These are phyloP conservation scores for Heliconius congener DNA, from an alignment of 1,140 invertebrate species.

Conservation along the genomic window DNA sequence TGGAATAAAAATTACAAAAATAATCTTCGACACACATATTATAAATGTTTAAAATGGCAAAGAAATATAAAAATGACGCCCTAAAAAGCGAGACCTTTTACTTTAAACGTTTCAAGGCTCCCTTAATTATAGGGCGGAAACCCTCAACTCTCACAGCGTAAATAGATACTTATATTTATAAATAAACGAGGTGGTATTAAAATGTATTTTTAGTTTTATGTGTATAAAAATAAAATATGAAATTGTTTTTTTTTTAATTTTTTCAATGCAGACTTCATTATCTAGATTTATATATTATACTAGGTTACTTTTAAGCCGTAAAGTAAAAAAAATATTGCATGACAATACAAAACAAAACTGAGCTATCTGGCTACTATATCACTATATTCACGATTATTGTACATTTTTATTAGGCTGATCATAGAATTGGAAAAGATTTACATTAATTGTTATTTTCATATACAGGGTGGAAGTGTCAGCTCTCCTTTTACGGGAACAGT, in stretches of 20 bases:
- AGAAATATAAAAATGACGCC: background rate
- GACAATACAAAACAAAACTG: too few relatives aligned
- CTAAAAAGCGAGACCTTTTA: background rate
- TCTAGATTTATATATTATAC: too few relatives aligned
- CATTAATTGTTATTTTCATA: too few relatives aligned
- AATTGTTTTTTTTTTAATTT: too few relatives aligned
- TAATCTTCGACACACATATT: background rate
- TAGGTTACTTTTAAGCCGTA: background rate
- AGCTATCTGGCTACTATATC: too few relatives aligned
- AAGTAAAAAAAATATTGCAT: background rate
- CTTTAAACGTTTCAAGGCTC: conserved; percentile 2
- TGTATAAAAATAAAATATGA: background rate
- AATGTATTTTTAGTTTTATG: background rate
- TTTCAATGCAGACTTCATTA: too few relatives aligned
- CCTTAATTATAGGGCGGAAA: conserved; percentile 22
- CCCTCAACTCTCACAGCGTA: conserved; percentile 5
- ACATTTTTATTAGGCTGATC: too few relatives aligned
- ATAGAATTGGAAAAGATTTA: too few relatives aligned
- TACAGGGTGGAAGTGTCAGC: too few relatives aligned
- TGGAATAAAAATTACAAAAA: too few relatives aligned
- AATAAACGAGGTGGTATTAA: background rate
- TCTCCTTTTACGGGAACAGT: too few relatives aligned
- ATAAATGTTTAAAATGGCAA: background rate
- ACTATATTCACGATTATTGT: too few relatives aligned
- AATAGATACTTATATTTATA: background rate